These are phyloP conservation scores for Xenentodon cancila DNA, from an alignment of 2,797 vertebrate genomes.

Conservation along the genomic window DNA sequence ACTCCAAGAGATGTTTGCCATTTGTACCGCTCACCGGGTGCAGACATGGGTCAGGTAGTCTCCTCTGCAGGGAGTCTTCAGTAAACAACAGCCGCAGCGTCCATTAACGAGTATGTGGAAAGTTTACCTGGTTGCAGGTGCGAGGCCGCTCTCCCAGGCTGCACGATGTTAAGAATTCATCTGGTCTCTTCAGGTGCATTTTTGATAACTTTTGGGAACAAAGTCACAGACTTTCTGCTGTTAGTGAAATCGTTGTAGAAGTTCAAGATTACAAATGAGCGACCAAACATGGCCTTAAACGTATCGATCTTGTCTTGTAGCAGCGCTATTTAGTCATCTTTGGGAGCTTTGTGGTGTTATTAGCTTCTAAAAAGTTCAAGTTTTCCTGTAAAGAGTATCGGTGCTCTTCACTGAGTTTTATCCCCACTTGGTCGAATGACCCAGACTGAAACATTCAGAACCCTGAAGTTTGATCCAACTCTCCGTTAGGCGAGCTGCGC, in stretches of 20 bases:
- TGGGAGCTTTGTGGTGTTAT: neutral
- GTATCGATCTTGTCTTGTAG: too few relatives aligned
- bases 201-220: neutral
- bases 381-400: conserved; percentile 20
- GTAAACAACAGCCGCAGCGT: conserved; percentile 66
- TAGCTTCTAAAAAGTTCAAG: conserved; percentile 11
- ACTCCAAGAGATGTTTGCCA: conserved; percentile 73
- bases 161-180: conserved; percentile 8
- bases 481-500: conserved; percentile 7
- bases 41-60: conserved; percentile 76
- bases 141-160: conserved; percentile 37
- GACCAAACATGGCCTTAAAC: too few relatives aligned
- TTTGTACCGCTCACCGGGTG: conserved; percentile 69
- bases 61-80: conserved; percentile 72
- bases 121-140: conserved; percentile 68
- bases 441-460: conserved; percentile 5
- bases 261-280: neutral
- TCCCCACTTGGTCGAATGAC: conserved; percentile 19
- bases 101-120: conserved; percentile 48
- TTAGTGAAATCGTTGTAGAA: neutral
- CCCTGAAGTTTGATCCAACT: conserved; percentile 31
- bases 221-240: neutral
- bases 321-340: neutral
- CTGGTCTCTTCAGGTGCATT: neutral
- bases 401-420: conserved; percentile 10